These are phyloP conservation scores for Panurus biarmicus DNA, from an alignment of 2,113 vertebrate species.

Conservation along the genomic window DNA sequence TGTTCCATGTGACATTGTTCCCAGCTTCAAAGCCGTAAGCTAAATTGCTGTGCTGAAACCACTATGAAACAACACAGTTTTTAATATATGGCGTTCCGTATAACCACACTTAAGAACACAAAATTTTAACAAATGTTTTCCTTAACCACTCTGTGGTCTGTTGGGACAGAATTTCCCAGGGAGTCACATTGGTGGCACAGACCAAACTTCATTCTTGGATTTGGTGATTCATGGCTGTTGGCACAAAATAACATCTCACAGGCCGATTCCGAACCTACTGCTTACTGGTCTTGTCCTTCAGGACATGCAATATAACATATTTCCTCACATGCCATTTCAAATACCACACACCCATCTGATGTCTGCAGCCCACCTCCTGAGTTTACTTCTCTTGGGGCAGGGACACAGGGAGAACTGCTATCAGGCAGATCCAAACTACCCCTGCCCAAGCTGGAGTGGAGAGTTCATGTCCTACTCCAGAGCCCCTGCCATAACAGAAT, in stretches of 20 bases:
- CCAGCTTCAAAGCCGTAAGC: background rate
- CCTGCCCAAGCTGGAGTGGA: accelerated
- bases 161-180: background rate
- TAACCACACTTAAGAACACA: background rate
- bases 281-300: background rate
- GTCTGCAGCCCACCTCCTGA: background rate
- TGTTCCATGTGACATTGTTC: background rate
- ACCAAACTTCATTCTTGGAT: background rate
- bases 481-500: background rate
- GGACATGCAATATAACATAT: background rate
- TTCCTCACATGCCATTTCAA: background rate
- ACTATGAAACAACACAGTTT: background rate
- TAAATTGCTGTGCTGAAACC: background rate
- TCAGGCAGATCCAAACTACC: background rate
- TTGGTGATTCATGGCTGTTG: background rate
- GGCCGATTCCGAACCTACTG: background rate
- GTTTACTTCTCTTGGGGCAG: background rate
- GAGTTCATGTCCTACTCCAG: accelerated
- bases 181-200: background rate
- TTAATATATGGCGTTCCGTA: background rate
- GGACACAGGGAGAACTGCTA: background rate
- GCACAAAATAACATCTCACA: background rate
- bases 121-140: background rate
- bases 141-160: background rate
- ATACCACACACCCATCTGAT: background rate